Conservation (phyloP, 2,888 invertebrate species). For the Pycnomerus fuliginosus region DNA sequence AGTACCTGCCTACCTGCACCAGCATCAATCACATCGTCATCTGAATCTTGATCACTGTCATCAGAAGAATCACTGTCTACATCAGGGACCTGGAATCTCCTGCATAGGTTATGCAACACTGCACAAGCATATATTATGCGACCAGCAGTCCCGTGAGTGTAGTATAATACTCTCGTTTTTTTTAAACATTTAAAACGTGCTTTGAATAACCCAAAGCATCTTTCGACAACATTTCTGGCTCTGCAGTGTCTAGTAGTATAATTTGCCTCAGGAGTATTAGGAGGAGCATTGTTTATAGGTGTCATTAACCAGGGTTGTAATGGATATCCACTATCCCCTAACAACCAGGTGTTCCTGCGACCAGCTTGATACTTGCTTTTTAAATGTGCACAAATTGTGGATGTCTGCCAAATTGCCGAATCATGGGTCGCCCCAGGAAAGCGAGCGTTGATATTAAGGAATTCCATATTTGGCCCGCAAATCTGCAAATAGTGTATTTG, state of each 20-base stretch:
- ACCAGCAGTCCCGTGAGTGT: constrained; percentile 3
- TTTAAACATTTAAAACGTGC: constrained; percentile 19
- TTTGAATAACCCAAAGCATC: constrained; percentile 20
- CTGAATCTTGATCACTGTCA: too few species aligned
- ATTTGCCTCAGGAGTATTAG: constrained; percentile 8
- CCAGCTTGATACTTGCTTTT: constrained; percentile 2
- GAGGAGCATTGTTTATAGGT: constrained; percentile 7
- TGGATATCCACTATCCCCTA: constrained; percentile 15
- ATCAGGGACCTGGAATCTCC: too few species aligned
- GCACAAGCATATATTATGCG: background rate
- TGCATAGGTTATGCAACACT: background rate
- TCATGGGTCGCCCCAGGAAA: constrained; percentile 20
- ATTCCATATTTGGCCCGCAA: constrained; percentile 2
- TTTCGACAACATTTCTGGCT: constrained; percentile 10
- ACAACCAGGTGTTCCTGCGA: constrained; percentile 13
- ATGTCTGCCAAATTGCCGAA: constrained; percentile 19
- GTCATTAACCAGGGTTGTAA: constrained; percentile 10
- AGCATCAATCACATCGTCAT: too few species aligned
- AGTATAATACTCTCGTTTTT: constrained; percentile 20
- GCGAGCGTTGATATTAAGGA: constrained; percentile 16
- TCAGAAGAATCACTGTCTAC: too few species aligned
- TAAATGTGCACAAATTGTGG: constrained; percentile 7
- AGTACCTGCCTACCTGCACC: too few species aligned
- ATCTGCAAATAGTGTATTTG: background rate
- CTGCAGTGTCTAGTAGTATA: constrained; percentile 3